Base-by-base conservation (phyloP, 2,888 invertebrate species). In the Alentia gelatinosa region DNA sequence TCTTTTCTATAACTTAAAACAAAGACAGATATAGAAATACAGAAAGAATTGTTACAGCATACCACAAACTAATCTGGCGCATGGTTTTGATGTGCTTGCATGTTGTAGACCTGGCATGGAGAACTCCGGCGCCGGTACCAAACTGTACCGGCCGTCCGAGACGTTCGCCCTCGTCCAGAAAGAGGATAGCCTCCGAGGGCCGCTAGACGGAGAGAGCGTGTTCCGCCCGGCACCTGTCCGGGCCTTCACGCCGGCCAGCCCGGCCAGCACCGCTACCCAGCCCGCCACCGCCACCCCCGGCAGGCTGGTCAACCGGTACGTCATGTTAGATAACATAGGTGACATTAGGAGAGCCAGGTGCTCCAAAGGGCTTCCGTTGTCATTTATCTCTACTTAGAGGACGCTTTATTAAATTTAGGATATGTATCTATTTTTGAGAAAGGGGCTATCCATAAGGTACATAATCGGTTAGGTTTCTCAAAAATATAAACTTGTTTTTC, bases 91-190 rank as follows among this genome's bases (percentile, higher is more conserved):
- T 47, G n/a, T 35, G 12, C 9, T 86, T 86, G 86, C 86, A 86
- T 86, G 86, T 47, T 86, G 86, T 86, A 86, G 39, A 42, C 7
- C 9, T 63, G 50, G 35, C 7, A 12, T 9, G 40, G 30, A 42
- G 42, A 23, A 50, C 7, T 19, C 35, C 23, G 56, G 15, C 0
- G 79, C 19, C 37, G 19, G 26, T 23, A 90, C 91, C 50, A 90
- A 90, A 56, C 50, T 50, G 40, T 92, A 92, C 39, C 40, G 63
- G 37, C 91, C 92, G 9, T 93, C 93, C 5, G 91, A 91, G 33
- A 93, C 93, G 37, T 91, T 47, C 88, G 68, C 74, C 50, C 74
- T 93, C 56, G 93, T 92, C 35, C 89, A 91, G 56, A 90, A 92
- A 30, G 63, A 91, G 68, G 92, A 92, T 15, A 79, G 90, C 12